phyloP scores from a whole-genome alignment of 2,113 vertebrate species.

The Struthio camelus region DNA sequence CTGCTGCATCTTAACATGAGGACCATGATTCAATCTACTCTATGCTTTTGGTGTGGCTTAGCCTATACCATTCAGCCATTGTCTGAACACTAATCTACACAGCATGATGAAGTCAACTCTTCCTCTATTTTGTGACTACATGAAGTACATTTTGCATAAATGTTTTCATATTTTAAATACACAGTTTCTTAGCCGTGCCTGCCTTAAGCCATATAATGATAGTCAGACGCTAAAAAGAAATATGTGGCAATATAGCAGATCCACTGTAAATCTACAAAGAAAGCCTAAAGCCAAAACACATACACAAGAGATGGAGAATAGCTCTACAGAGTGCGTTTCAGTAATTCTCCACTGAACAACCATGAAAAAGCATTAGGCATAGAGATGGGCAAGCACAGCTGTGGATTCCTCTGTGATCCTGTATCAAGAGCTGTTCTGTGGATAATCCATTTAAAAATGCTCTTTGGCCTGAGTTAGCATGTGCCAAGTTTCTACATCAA shows the following conservation, averaged over 20 bases:
- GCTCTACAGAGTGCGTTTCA: not conserved
- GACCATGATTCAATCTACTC: not conserved
- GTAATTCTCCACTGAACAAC: constrained; percentile 13
- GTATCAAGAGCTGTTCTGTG: constrained; percentile 11
- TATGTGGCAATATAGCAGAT: not conserved
- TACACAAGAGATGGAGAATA: not conserved
- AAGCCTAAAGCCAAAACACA: not conserved
- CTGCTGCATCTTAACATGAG: not conserved
- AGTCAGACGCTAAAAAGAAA: not conserved
- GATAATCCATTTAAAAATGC: constrained; percentile 59
- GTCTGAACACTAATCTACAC: not conserved
- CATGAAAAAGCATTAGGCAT: constrained; percentile 47
- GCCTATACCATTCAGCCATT: not conserved
- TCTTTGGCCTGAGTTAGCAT: constrained; percentile 17
- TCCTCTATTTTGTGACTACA: not conserved
- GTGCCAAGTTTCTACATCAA: constrained; percentile 38
- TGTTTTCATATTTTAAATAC: not conserved
- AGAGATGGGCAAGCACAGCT: not conserved
- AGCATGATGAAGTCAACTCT: not conserved
- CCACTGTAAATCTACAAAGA: not conserved
- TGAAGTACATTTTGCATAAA: not conserved
- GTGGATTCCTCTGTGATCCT: constrained; percentile 37
- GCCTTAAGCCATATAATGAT: not conserved
- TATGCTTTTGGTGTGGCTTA: not conserved
- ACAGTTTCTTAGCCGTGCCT: not conserved